These are phyloP conservation scores for Drosophila lacicola DNA, from an alignment of 2,888 invertebrate genomes.

Conservation along the genomic window DNA sequence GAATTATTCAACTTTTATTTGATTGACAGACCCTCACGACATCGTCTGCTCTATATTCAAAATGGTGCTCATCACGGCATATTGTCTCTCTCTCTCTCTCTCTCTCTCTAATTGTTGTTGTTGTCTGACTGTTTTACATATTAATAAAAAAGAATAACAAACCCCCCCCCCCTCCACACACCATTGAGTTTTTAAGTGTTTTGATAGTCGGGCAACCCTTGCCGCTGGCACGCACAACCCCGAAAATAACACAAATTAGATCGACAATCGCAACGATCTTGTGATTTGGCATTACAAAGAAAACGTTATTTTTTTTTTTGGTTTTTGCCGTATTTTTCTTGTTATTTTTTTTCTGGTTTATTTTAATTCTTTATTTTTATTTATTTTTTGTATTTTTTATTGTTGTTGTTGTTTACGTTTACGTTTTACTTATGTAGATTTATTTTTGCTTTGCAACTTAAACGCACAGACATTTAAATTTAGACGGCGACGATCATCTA, in stretches of 20 bases:
- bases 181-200: slow-evolving; percentile 13
- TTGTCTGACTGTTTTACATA: slow-evolving; percentile 30
- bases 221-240: slow-evolving; percentile 32
- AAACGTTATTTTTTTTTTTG: slow-evolving; percentile 13
- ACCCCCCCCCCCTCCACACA: slow-evolving; percentile 2
- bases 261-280: slow-evolving; percentile 33
- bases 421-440: slow-evolving; percentile 74
- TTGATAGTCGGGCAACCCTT: slow-evolving; percentile 38
- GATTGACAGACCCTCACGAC: slow-evolving; percentile 28
- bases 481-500: slow-evolving; percentile 76
- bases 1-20: slow-evolving; percentile 12
- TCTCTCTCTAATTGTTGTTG: not conserved
- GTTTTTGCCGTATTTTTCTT: slow-evolving; percentile 7
- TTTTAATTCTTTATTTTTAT: not conserved
- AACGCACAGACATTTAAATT: slow-evolving; percentile 81
- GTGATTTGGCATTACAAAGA: slow-evolving; percentile 38
- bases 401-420: slow-evolving; percentile 69
- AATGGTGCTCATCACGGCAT: slow-evolving; percentile 19
- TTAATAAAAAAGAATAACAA: slow-evolving; percentile 6
- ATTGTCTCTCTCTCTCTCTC: not conserved
- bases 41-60: slow-evolving; percentile 12
- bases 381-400: slow-evolving; percentile 27
- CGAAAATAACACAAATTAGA: slow-evolving; percentile 42
- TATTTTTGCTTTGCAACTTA: slow-evolving; percentile 78
- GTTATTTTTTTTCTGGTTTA: slow-evolving; percentile 13